These are phyloP conservation scores for Clunio marinus DNA, from an alignment of 2,888 invertebrate genomes.

Conservation along the genomic window DNA sequence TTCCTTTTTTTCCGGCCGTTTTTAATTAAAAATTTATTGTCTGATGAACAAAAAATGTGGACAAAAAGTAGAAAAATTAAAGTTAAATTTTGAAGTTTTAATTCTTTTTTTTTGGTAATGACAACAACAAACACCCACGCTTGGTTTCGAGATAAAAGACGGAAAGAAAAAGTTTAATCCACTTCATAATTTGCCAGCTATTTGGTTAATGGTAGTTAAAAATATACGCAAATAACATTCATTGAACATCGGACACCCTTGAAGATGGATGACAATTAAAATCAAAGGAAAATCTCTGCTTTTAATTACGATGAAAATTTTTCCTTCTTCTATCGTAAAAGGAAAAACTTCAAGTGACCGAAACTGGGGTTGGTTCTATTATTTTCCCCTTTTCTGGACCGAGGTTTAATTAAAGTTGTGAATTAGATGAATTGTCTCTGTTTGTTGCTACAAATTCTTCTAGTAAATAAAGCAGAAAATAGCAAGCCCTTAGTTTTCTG, in stretches of 20 bases:
- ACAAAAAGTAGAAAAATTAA: slow-evolving; percentile 32
- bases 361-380: too few species aligned
- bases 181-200: not conserved
- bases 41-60: slow-evolving; percentile 22
- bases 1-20: slow-evolving; percentile 8
- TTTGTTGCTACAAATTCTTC: too few species aligned
- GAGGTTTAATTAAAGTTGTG: slow-evolving; percentile 20
- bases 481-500: too few species aligned
- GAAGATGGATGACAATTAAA: not conserved
- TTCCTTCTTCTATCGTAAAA: too few species aligned
- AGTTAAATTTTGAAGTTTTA: slow-evolving; percentile 14
- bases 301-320: not conserved
- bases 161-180: not conserved
- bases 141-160: too few species aligned
- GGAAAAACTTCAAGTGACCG: not conserved
- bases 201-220: slow-evolving; percentile 10
- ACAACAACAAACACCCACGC: not conserved
- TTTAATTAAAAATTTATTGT: slow-evolving; percentile 38
- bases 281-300: not conserved
- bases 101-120: not conserved
- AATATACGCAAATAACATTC: not conserved
- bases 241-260: not conserved
- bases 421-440: too few species aligned
- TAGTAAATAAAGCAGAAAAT: too few species aligned
- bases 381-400: too few species aligned